A percentile compares a stretch with the other conserved stretches of the same genome.
Evolutionary conservation across 92 coral and sea anemone species (phyloP).

Genomic region (Metridium senile): DNA sequence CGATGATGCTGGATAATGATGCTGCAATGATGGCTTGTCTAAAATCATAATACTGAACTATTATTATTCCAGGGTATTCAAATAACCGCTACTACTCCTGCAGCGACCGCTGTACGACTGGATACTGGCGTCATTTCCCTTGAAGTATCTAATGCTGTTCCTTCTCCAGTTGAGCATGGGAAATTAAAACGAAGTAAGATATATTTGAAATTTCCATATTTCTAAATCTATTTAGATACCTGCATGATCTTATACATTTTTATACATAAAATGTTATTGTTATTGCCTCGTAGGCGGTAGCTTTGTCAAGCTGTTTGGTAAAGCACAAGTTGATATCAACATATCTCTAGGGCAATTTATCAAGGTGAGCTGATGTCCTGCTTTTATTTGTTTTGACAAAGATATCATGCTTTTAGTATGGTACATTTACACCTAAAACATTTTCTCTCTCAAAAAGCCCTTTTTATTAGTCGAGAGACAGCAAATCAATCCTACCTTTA

Average conservation of each 20-base stretch:
- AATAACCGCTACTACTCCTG: slow-evolving; percentile 97
- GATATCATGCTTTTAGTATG: too few relatives aligned
- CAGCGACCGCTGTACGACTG: slow-evolving; percentile 95
- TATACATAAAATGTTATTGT: too few relatives aligned
- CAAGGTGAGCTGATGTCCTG: slow-evolving; percentile 58
- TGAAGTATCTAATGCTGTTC: slow-evolving; percentile 86
- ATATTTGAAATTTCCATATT: too few relatives aligned
- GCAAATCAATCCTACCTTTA: too few relatives aligned
- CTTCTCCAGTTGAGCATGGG: slow-evolving; percentile 59
- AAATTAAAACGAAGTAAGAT: slow-evolving; percentile 73
- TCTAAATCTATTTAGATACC: too few relatives aligned
- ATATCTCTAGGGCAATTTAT: slow-evolving; percentile 90
- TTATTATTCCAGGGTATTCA: slow-evolving; percentile 78
- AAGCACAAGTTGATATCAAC: slow-evolving; percentile 94
- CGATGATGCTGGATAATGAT: background rate
- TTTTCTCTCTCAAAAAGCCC: too few relatives aligned
- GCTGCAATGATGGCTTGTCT: too few relatives aligned
- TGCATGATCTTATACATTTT: too few relatives aligned
- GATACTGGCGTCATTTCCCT: slow-evolving; percentile 94
- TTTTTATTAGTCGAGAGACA: too few relatives aligned
- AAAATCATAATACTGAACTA: too few relatives aligned
- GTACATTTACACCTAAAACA: too few relatives aligned
- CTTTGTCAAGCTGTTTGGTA: slow-evolving; percentile 86
- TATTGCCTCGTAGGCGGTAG: slow-evolving; percentile 54
- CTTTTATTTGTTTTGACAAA: background rate